Conservation (phyloP, 2,888 invertebrate species). For the Nomada fabriciana region DNA sequence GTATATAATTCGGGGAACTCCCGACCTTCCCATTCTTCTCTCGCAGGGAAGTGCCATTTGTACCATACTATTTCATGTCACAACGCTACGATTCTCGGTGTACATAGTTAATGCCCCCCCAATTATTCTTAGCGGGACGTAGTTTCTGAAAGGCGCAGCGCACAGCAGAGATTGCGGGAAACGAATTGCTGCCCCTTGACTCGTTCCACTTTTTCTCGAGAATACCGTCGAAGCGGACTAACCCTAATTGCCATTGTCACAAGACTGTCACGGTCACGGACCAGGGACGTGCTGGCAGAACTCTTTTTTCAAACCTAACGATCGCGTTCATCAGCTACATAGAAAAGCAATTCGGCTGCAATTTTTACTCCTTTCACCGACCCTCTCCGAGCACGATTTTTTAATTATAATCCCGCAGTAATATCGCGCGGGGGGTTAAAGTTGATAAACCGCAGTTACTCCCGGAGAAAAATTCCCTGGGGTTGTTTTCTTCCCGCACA, state of each 20-base stretch:
- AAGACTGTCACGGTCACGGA: slow-evolving; percentile 13
- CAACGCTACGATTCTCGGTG: neutral
- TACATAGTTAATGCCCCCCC: slow-evolving; percentile 12
- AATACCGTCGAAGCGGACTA: slow-evolving; percentile 1
- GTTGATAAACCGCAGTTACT: neutral
- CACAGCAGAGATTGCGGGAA: neutral
- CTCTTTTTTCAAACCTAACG: neutral
- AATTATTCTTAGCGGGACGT: slow-evolving; percentile 17
- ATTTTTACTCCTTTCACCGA: neutral
- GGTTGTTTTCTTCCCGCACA: slow-evolving; percentile 1
- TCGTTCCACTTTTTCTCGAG: slow-evolving; percentile 16
- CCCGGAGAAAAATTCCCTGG: neutral
- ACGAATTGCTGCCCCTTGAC: slow-evolving; percentile 12
- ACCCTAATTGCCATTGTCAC: slow-evolving; percentile 31
- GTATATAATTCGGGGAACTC: too few relatives aligned
- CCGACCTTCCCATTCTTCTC: neutral
- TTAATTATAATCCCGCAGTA: neutral
- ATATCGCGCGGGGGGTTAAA: neutral
- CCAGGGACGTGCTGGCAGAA: neutral
- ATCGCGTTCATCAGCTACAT: neutral
- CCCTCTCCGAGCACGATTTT: neutral
- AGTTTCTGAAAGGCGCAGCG: neutral
- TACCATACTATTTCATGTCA: neutral
- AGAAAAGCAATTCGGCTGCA: too few relatives aligned
- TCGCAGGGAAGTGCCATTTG: neutral